Percentiles rank a stretch among this genome's conserved stretches.
Conservation (phyloP, 2,797 vertebrate species). For the Alectoris magna region DNA sequence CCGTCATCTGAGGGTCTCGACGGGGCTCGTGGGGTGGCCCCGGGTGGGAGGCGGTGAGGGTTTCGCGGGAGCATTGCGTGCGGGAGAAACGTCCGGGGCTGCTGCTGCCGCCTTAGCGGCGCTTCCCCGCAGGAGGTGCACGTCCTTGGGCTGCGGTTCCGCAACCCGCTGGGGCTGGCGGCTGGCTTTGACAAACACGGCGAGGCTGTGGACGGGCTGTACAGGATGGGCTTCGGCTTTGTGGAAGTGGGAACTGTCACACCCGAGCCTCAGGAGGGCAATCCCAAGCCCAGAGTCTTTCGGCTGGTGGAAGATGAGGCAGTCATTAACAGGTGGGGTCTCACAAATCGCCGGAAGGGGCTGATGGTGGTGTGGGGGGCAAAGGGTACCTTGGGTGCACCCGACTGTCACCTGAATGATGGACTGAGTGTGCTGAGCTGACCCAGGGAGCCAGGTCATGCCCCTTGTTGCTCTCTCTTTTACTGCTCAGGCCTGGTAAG, state of each 20-base stretch:
- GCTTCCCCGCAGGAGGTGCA: slow-evolving; percentile 83
- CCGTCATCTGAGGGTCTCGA: too few species aligned
- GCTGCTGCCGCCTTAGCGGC: not conserved
- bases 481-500: not conserved
- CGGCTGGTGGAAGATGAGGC: slow-evolving; percentile 88
- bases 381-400: too few species aligned
- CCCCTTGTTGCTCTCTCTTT: rapidly evolving
- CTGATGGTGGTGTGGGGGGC: not conserved
- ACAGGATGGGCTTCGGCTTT: slow-evolving; percentile 93
- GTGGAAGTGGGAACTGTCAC: slow-evolving; percentile 97
- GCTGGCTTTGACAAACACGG: slow-evolving; percentile 97
- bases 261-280: slow-evolving; percentile 93
- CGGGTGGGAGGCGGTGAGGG: too few species aligned
- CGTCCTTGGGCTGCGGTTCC: slow-evolving; percentile 87
- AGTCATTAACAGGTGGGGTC: slow-evolving; percentile 91
- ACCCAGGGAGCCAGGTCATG: rapidly evolving
- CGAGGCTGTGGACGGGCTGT: slow-evolving; percentile 93
- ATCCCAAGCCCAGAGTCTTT: slow-evolving; percentile 92
- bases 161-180: slow-evolving; percentile 93
- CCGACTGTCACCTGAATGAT: not conserved
- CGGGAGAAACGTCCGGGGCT: not conserved
- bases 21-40: too few species aligned
- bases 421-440: not conserved
- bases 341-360: rapidly evolving
- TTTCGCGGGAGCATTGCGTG: too few species aligned